These are phyloP conservation scores for Ailurus styani DNA, from an alignment of 2,113 vertebrate genomes.

Conservation along the genomic window DNA sequence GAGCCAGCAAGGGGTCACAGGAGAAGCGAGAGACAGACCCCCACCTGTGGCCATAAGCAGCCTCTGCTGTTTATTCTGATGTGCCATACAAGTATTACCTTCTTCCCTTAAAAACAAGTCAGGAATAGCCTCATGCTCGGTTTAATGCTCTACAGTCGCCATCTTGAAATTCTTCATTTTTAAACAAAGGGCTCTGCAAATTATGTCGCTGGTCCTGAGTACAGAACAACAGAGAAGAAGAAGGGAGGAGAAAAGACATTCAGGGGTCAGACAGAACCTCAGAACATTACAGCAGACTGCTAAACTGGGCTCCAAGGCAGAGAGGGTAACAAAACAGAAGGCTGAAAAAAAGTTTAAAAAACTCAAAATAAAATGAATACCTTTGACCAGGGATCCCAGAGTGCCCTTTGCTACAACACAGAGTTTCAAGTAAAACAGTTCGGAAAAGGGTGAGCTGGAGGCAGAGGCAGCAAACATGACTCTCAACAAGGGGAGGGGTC, in stretches of 20 bases:
- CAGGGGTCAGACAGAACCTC: background rate
- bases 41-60: background rate
- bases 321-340: background rate
- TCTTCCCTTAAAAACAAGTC: background rate
- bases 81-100: background rate
- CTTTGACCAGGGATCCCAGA: background rate
- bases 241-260: background rate
- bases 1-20: background rate
- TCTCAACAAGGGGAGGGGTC: background rate
- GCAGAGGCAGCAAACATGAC: background rate
- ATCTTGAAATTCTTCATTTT: background rate
- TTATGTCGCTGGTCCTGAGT: slow-evolving; percentile 7
- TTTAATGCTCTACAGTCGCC: background rate
- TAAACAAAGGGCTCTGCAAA: background rate
- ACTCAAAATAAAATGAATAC: background rate
- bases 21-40: background rate
- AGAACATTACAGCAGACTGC: background rate
- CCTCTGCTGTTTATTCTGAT: background rate
- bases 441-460: background rate
- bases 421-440: slow-evolving; percentile 58
- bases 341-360: background rate
- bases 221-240: background rate
- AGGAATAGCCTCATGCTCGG: background rate
- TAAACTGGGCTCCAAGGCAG: background rate
- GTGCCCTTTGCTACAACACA: background rate